Percentiles rank a stretch among this genome's conserved stretches.
These are phyloP conservation scores for Leptodactylus fuscus DNA, from an alignment of 2,113 vertebrate species.

Conservation along the genomic window DNA sequence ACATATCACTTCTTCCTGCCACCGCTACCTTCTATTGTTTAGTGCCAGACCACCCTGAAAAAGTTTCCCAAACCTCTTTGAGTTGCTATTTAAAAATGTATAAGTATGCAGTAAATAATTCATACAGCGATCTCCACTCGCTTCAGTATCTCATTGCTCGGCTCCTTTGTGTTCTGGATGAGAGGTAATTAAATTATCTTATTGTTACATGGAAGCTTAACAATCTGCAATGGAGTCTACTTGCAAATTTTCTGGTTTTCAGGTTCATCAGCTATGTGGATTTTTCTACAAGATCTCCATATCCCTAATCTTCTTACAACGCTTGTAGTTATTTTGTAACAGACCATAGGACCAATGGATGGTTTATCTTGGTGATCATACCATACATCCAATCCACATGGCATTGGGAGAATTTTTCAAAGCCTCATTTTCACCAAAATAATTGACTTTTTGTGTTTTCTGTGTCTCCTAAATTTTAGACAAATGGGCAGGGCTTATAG, in stretches of 20 bases:
- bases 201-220: constrained; percentile 57
- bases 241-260: neutral
- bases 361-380: too few species aligned
- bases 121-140: constrained; percentile 73
- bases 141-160: constrained; percentile 58
- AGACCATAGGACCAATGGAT: neutral
- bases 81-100: constrained; percentile 82
- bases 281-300: neutral
- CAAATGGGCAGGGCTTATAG: too few species aligned
- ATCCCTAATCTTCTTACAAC: neutral
- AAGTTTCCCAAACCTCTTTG: constrained; percentile 71
- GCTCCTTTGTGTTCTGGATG: constrained; percentile 67
- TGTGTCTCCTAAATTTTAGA: too few species aligned
- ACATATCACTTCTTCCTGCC: constrained; percentile 70
- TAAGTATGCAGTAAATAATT: constrained; percentile 80
- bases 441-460: too few species aligned
- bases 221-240: neutral
- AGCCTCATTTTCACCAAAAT: too few species aligned
- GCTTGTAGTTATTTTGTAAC: neutral
- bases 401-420: too few species aligned
- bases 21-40: constrained; percentile 72
- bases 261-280: neutral
- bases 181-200: constrained; percentile 59
- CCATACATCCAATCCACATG: too few species aligned
- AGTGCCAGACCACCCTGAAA: constrained; percentile 67